Conservation (phyloP, 2,888 invertebrate species). For the Ptychoptera albimana region DNA sequence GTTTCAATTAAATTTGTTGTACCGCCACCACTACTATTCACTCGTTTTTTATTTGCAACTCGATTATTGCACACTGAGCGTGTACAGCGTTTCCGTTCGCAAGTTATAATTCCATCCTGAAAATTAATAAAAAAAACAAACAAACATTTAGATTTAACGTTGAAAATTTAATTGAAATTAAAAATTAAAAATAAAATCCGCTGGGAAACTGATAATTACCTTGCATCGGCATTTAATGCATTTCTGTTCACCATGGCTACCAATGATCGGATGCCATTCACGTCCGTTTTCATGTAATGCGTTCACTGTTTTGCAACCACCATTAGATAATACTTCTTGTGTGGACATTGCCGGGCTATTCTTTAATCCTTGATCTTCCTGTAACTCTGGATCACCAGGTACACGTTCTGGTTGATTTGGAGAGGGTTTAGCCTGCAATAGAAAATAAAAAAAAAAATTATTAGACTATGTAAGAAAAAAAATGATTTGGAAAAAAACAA, state of each 20-base stretch:
- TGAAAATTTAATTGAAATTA: neutral
- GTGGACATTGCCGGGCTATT: conserved; percentile 26
- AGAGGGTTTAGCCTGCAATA: conserved; percentile 2
- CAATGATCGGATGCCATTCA: conserved; percentile 78
- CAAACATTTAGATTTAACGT: conserved; percentile 7
- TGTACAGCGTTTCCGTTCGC: conserved; percentile 68
- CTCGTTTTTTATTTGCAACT: conserved; percentile 35
- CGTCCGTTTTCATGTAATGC: conserved; percentile 45
- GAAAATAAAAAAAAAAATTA: neutral
- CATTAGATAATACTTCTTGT: conserved; percentile 56
- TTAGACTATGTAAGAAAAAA: conserved; percentile 9
- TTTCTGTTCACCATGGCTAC: conserved; percentile 73
- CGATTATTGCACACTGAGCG: conserved; percentile 47
- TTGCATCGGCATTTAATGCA: conserved; percentile 85
- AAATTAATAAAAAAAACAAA: conserved; percentile 17
- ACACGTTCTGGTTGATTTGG: neutral
- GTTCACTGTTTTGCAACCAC: conserved; percentile 66
- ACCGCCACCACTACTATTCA: conserved; percentile 16
- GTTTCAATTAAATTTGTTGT: conserved; percentile 31
- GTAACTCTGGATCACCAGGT: conserved; percentile 20
- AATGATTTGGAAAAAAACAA: conserved; percentile 14
- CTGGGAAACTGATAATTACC: conserved; percentile 37
- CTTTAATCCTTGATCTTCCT: conserved; percentile 26
- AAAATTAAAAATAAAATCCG: conserved; percentile 4
- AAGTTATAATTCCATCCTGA: conserved; percentile 67